Evolutionary conservation across 2,113 vertebrate genomes (phyloP).

Genomic region (Sula dactylatra): DNA sequence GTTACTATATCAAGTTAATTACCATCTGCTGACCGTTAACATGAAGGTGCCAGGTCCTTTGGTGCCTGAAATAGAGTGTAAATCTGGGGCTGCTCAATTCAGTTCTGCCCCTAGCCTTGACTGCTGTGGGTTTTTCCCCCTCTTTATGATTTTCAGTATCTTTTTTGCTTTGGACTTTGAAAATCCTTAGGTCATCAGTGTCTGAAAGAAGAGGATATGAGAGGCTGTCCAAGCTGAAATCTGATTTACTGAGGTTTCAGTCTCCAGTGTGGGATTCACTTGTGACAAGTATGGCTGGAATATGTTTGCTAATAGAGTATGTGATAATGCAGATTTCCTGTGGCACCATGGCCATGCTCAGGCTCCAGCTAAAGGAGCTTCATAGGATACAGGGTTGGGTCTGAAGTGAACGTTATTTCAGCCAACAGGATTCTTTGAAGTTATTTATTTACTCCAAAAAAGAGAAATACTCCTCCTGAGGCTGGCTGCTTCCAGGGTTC

Average conservation of each 20-base stretch:
- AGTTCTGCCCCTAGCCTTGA: not conserved
- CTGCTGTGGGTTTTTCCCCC: not conserved
- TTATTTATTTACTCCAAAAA: not conserved
- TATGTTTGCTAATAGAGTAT: not conserved
- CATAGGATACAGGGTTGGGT: not conserved
- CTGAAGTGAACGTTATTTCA: not conserved
- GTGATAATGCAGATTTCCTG: not conserved
- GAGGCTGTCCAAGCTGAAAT: not conserved
- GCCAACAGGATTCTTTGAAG: not conserved
- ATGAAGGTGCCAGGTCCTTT: not conserved
- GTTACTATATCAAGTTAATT: not conserved
- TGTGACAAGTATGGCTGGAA: not conserved
- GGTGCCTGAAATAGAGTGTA: not conserved
- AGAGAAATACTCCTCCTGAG: not conserved
- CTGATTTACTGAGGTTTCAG: not conserved
- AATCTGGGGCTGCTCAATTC: not conserved
- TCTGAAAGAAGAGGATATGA: not conserved
- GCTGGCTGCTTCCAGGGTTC: not conserved
- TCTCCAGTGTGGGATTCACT: not conserved
- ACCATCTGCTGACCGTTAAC: not conserved
- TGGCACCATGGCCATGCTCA: not conserved
- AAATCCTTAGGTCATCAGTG: not conserved
- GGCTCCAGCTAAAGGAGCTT: not conserved
- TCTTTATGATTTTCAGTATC: not conserved
- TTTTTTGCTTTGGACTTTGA: not conserved